Evolutionary conservation across 2,888 invertebrate species (phyloP).

Genomic region (Mellilla xanthometata): DNA sequence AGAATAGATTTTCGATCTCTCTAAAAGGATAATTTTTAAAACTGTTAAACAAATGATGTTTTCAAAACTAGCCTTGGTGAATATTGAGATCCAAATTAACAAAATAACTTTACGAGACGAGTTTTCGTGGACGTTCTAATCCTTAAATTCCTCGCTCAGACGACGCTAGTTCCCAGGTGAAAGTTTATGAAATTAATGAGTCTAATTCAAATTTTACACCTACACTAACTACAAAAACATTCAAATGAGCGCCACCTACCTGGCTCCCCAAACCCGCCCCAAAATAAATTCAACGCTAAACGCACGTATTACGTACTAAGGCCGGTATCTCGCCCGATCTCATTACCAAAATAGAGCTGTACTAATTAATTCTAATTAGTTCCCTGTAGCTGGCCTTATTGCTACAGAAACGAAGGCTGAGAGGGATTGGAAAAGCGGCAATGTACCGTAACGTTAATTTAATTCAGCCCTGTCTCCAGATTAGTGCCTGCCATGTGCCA

Average conservation of each 20-base stretch:
- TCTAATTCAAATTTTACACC: slow-evolving; percentile 18
- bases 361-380: slow-evolving; percentile 69
- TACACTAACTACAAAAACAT: slow-evolving; percentile 11
- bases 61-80: background rate
- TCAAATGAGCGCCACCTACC: slow-evolving; percentile 17
- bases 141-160: background rate
- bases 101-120: background rate
- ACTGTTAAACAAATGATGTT: background rate
- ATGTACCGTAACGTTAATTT: slow-evolving; percentile 63
- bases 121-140: background rate
- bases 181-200: slow-evolving; percentile 16
- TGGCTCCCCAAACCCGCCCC: slow-evolving; percentile 17
- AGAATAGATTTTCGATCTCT: slow-evolving; percentile 2
- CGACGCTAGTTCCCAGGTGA: slow-evolving; percentile 2
- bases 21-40: background rate
- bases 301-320: slow-evolving; percentile 26
- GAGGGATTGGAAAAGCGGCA: slow-evolving; percentile 61
- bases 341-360: slow-evolving; percentile 46
- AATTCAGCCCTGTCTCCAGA: slow-evolving; percentile 53
- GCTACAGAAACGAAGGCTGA: slow-evolving; percentile 44
- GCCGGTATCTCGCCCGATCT: slow-evolving; percentile 37
- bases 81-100: background rate
- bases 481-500: slow-evolving; percentile 48
- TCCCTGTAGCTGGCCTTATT: slow-evolving; percentile 47
- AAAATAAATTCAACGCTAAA: slow-evolving; percentile 21